These are phyloP conservation scores for Baccha elongata DNA, from an alignment of 2,888 invertebrate species.

Conservation along the genomic window DNA sequence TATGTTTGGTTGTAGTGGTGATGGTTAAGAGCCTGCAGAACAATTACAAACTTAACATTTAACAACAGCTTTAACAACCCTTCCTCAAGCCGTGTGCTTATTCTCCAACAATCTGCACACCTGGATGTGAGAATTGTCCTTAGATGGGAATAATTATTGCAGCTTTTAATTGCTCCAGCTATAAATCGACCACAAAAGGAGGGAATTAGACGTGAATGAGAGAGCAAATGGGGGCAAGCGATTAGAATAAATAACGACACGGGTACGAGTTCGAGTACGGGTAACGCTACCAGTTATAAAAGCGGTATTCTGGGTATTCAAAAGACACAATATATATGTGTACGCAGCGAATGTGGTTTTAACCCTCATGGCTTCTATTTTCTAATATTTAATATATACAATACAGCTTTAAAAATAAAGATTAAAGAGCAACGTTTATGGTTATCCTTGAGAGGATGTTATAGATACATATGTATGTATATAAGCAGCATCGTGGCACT, in stretches of 20 bases:
- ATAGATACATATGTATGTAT: neutral
- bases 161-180: slow-evolving; percentile 65
- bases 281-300: neutral
- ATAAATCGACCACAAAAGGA: slow-evolving; percentile 69
- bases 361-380: slow-evolving; percentile 23
- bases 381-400: neutral
- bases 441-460: slow-evolving; percentile 10
- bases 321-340: slow-evolving; percentile 24
- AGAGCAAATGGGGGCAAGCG: slow-evolving; percentile 40
- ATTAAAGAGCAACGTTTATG: slow-evolving; percentile 20
- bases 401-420: slow-evolving; percentile 24
- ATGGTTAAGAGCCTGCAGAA: slow-evolving; percentile 15
- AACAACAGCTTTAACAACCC: neutral
- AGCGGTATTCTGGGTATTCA: slow-evolving; percentile 9
- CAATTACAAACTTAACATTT: slow-evolving; percentile 24
- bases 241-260: slow-evolving; percentile 36
- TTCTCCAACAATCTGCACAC: neutral
- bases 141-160: slow-evolving; percentile 62
- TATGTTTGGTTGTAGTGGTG: slow-evolving; percentile 17
- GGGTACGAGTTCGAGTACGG: neutral
- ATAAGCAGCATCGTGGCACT: slow-evolving; percentile 2
- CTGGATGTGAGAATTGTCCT: slow-evolving; percentile 37
- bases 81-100: too few species aligned
- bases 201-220: slow-evolving; percentile 37
- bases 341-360: slow-evolving; percentile 29